phyloP scores from a whole-genome alignment of 2,888 invertebrate genomes.

The Agriopis marginaria region DNA sequence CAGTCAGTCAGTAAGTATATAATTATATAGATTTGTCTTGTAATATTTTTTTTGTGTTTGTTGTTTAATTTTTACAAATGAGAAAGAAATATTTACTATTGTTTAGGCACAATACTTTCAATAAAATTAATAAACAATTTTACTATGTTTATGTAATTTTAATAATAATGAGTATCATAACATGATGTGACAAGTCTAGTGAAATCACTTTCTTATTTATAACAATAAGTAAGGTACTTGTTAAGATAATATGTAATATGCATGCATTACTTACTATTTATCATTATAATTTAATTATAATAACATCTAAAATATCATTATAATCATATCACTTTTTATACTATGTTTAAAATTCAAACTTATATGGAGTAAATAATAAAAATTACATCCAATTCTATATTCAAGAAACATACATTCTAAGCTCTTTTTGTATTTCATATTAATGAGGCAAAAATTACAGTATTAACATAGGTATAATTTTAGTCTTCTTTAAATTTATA shows the following conservation, averaged over 20 bases:
- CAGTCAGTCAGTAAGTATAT: no score
- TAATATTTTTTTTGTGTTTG: no score
- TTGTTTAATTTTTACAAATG: no score
- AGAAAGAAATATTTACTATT: no score
- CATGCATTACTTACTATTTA: neutral
- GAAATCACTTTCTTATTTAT: conserved; percentile 22
- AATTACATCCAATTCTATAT: neutral
- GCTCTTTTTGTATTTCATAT: no score
- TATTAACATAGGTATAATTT: no score
- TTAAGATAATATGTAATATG: conserved; percentile 31
- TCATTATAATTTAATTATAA: conserved; percentile 25
- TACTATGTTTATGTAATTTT: neutral
- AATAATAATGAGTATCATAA: neutral
- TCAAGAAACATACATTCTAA: no score
- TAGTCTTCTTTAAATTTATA: no score
- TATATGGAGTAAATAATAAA: neutral
- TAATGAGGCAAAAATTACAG: no score
- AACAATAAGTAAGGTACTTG: neutral
- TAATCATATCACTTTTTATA: conserved; percentile 62
- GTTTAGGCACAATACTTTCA: no score
- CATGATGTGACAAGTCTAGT: conserved; percentile 35
- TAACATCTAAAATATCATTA: conserved; percentile 63
- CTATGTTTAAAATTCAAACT: neutral
- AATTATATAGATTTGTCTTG: no score
- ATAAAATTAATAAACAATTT: no score